Evolutionary conservation across 2,113 vertebrate genomes (phyloP).

Genomic region (Takifugu bimaculatus): DNA sequence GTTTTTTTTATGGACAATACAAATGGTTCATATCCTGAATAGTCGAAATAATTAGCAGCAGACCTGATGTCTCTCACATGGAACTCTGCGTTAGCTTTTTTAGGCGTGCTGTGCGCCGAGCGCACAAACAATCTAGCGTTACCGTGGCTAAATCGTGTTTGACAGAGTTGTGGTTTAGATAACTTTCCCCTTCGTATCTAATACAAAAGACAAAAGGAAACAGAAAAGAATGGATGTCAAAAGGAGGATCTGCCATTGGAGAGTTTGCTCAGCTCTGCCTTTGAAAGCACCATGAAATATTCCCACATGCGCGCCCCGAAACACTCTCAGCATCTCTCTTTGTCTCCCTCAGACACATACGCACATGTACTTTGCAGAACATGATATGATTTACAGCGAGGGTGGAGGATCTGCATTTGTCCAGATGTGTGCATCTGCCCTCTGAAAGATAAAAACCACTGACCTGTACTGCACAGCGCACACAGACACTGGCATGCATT

Average conservation of each 20-base stretch:
- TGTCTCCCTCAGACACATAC: constrained; percentile 39
- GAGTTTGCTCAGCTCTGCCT: constrained; percentile 15
- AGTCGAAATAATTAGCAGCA: neutral
- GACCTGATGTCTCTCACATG: neutral
- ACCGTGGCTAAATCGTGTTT: constrained; percentile 2
- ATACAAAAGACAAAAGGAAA: constrained; percentile 6
- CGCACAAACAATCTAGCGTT: neutral
- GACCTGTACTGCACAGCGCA: constrained; percentile 58
- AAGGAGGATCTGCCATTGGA: constrained; percentile 7
- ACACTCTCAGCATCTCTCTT: constrained; percentile 37
- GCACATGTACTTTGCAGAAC: constrained; percentile 44
- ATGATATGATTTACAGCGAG: constrained; percentile 62
- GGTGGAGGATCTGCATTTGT: constrained; percentile 64
- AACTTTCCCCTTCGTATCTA: constrained; percentile 15
- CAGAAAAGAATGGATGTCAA: constrained; percentile 6
- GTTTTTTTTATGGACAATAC: neutral
- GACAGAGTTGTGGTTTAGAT: constrained; percentile 15
- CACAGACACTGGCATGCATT: constrained; percentile 69
- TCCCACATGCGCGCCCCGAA: constrained; percentile 26
- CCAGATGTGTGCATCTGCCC: constrained; percentile 71
- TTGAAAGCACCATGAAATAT: constrained; percentile 32
- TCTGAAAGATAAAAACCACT: constrained; percentile 67
- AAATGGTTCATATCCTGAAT: neutral
- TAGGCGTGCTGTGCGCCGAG: neutral
- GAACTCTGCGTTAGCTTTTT: neutral